Evolutionary conservation across 2,888 invertebrate species (phyloP).

Genomic region (Athalia circularis): DNA sequence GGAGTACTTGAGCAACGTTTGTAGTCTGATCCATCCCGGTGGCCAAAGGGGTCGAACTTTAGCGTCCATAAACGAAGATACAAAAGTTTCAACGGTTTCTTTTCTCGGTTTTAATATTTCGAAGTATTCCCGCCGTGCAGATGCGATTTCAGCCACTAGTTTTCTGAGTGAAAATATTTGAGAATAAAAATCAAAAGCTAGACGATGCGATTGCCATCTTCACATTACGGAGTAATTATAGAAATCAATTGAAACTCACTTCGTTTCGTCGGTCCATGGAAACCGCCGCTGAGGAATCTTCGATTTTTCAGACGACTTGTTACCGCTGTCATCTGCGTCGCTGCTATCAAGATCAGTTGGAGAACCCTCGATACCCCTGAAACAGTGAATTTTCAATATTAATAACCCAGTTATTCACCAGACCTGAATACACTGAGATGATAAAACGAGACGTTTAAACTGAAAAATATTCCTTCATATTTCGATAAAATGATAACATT

Average conservation of each 20-base stretch:
- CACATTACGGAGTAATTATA: background rate
- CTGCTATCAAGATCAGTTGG: slow-evolving; percentile 62
- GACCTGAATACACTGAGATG: background rate
- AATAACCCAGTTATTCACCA: background rate
- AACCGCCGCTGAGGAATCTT: slow-evolving; percentile 83
- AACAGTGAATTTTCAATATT: slow-evolving; percentile 48
- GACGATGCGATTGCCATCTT: too few relatives aligned
- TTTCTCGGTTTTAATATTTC: slow-evolving; percentile 74
- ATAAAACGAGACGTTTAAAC: background rate
- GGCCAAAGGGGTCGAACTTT: slow-evolving; percentile 83
- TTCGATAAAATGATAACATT: slow-evolving; percentile 1
- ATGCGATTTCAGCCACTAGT: slow-evolving; percentile 65
- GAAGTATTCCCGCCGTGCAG: slow-evolving; percentile 70
- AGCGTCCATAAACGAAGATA: slow-evolving; percentile 77
- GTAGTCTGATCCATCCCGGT: slow-evolving; percentile 80
- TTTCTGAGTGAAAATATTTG: slow-evolving; percentile 56
- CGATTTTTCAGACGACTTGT: slow-evolving; percentile 73
- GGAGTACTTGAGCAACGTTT: slow-evolving; percentile 76
- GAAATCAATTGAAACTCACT: slow-evolving; percentile 71
- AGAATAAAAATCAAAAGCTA: too few relatives aligned
- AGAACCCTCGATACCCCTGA: slow-evolving; percentile 68
- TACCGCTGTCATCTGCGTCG: slow-evolving; percentile 70
- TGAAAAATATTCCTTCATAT: background rate
- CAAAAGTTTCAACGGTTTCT: slow-evolving; percentile 75
- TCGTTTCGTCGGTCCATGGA: slow-evolving; percentile 82